These are phyloP conservation scores for Sylvietta virens DNA, from an alignment of 2,113 vertebrate genomes.

Conservation along the genomic window DNA sequence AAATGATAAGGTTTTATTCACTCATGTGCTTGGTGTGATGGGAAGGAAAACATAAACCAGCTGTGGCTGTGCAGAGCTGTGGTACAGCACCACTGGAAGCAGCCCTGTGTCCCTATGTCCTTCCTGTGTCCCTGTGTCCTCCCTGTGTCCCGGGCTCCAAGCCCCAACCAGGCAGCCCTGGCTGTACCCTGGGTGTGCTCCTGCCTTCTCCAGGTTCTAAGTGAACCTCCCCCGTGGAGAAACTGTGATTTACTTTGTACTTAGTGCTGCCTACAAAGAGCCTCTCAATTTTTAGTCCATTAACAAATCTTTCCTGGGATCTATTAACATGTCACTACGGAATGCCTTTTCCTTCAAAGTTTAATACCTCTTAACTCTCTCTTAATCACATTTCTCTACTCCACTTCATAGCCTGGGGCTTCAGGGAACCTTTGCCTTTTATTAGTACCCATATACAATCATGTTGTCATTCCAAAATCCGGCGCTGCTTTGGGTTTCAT, in stretches of 20 bases:
- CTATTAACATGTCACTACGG: constrained; percentile 37
- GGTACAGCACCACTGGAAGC: neutral
- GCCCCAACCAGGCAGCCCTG: neutral
- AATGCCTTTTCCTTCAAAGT: constrained; percentile 39
- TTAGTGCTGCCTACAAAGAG: neutral
- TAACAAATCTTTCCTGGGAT: constrained; percentile 49
- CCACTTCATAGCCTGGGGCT: constrained; percentile 36
- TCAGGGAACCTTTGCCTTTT: constrained; percentile 58
- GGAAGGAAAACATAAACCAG: neutral
- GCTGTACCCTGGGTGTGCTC: accelerated
- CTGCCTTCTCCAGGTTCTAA: neutral
- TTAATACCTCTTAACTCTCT: constrained; percentile 40
- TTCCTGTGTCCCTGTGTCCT: neutral
- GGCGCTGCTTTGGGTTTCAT: constrained; percentile 33
- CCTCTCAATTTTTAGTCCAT: constrained; percentile 25
- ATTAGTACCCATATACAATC: constrained; percentile 52
- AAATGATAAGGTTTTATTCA: neutral
- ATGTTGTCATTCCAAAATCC: constrained; percentile 34
- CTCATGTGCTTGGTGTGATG: neutral
- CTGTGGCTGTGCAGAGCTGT: neutral
- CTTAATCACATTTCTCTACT: constrained; percentile 48
- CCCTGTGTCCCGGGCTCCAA: neutral
- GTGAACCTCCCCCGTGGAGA: neutral
- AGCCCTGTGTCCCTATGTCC: neutral
- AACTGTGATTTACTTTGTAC: neutral